These are phyloP conservation scores for Euplexia lucipara DNA, from an alignment of 2,888 invertebrate genomes.

Conservation along the genomic window DNA sequence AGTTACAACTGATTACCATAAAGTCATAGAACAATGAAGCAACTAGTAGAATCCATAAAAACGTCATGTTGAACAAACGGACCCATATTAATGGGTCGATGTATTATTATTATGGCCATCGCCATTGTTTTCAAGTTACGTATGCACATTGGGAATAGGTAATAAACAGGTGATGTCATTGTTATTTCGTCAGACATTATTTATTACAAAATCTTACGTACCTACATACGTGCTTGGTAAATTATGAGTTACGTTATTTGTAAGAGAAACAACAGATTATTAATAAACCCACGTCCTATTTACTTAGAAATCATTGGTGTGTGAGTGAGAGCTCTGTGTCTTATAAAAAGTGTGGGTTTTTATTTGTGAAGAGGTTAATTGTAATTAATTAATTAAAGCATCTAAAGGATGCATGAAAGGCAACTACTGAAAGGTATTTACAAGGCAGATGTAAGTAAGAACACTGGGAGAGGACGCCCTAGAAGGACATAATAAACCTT, in stretches of 20 bases:
- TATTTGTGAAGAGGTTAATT: too few species aligned
- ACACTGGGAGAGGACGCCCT: too few species aligned
- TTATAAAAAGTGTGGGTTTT: too few species aligned
- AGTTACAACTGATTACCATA: conserved; percentile 15
- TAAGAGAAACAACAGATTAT: neutral
- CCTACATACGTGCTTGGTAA: too few species aligned
- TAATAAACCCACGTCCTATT: neutral
- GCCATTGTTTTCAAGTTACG: conserved; percentile 33
- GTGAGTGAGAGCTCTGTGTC: neutral
- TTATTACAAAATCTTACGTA: conserved; percentile 4
- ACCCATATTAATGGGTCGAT: too few species aligned
- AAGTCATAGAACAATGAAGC: conserved; percentile 16
- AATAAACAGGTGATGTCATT: conserved; percentile 12
- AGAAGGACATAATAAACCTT: too few species aligned
- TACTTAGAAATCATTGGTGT: neutral
- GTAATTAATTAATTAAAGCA: too few species aligned
- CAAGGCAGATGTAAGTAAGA: too few species aligned
- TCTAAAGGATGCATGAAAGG: too few species aligned
- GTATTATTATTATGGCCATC: conserved; percentile 1
- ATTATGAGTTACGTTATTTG: neutral
- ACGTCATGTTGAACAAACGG: neutral
- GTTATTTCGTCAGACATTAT: conserved; percentile 21
- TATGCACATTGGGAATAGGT: neutral
- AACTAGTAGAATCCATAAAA: conserved; percentile 19
- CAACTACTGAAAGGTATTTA: too few species aligned